Conservation (phyloP, 2,113 vertebrate genomes). For the Seriola quinqueradiata region DNA sequence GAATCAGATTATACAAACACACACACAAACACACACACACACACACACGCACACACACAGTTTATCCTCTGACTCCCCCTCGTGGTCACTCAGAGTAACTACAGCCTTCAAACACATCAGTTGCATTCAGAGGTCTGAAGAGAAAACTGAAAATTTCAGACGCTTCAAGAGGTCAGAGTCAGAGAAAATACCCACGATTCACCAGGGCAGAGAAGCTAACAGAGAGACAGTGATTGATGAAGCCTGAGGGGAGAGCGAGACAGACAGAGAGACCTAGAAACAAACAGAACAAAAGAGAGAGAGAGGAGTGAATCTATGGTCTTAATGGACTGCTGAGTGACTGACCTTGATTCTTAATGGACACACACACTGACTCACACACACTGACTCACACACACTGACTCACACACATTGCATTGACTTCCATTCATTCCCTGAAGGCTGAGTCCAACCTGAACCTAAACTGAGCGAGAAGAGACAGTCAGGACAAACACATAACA, state of each 20-base stretch:
- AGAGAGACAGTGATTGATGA: conserved; percentile 60
- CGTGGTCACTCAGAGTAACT: conserved; percentile 34
- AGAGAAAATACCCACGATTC: conserved; percentile 49
- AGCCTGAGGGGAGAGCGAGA: conserved; percentile 41
- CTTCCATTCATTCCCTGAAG: conserved; percentile 48
- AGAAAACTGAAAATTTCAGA: neutral
- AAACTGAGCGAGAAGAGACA: conserved; percentile 21
- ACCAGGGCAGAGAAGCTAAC: neutral
- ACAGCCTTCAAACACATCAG: conserved; percentile 1
- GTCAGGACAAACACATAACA: conserved; percentile 37
- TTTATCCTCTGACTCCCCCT: conserved; percentile 58
- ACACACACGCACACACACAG: conserved; percentile 20
- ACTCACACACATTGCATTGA: conserved; percentile 39
- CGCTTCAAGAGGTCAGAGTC: neutral
- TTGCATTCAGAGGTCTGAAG: neutral
- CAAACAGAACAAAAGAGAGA: conserved; percentile 44
- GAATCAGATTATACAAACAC: neutral
- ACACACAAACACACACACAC: conserved; percentile 11
- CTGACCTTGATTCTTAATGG: conserved; percentile 77
- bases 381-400: conserved; percentile 24
- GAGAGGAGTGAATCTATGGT: conserved; percentile 44
- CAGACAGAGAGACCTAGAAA: conserved; percentile 50
- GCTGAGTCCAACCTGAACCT: conserved; percentile 35
- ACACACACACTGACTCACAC: conserved; percentile 27
- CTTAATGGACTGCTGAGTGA: conserved; percentile 75